Evolutionary conservation across 2,113 vertebrate species (phyloP).

Genomic region (Vidua chalybeata): DNA sequence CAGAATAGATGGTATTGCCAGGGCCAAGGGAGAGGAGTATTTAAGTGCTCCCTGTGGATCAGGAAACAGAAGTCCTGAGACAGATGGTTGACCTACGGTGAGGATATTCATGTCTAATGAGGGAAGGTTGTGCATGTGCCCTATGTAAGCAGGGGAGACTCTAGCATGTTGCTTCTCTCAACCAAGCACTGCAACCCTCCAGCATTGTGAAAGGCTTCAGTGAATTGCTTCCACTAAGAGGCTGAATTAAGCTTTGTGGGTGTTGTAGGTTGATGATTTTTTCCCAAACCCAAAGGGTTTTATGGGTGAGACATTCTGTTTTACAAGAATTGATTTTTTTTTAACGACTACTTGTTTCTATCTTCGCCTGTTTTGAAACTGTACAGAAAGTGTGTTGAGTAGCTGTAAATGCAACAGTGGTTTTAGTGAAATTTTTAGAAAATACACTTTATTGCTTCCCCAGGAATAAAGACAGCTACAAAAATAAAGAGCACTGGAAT

Average conservation of each 20-base stretch:
- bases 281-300: background rate
- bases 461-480: background rate
- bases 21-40: background rate
- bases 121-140: background rate
- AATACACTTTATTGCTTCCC: background rate
- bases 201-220: background rate
- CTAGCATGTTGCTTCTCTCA: background rate
- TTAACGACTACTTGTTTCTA: background rate
- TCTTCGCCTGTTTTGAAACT: background rate
- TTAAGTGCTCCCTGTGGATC: background rate
- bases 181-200: background rate
- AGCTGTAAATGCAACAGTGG: background rate
- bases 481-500: background rate
- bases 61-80: background rate
- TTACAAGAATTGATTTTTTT: background rate
- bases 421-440: background rate
- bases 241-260: background rate
- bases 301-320: background rate
- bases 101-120: background rate
- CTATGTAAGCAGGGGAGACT: background rate
- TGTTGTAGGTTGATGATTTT: background rate
- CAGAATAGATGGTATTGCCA: background rate
- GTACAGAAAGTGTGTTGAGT: background rate
- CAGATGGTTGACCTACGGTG: background rate
- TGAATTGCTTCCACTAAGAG: background rate